Evolutionary conservation across 2,797 vertebrate genomes (phyloP).

Genomic region (Macropus fuliginosus): DNA sequence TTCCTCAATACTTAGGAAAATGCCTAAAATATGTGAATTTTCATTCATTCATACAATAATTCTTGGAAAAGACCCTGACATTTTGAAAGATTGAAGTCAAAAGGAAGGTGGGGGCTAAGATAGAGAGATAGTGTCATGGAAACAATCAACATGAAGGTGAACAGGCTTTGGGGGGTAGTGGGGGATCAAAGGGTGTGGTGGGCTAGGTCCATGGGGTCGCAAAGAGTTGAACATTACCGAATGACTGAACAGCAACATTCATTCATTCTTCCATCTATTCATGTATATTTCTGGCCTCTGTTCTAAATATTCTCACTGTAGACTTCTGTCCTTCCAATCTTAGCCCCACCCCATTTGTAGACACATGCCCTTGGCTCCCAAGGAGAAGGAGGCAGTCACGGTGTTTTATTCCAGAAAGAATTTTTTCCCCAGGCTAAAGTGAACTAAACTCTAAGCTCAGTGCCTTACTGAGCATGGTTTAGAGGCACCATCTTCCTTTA

Average conservation of each 20-base stretch:
- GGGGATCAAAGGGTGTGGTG: neutral
- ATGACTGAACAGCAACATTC: no score
- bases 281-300: neutral
- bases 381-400: neutral
- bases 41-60: neutral
- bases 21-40: neutral
- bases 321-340: neutral
- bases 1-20: neutral
- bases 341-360: neutral
- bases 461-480: neutral
- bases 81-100: neutral
- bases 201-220: neutral
- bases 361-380: neutral
- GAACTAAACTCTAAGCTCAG: neutral
- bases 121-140: neutral
- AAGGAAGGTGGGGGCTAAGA: neutral
- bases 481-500: slow-evolving; percentile 35
- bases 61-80: neutral
- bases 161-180: neutral
- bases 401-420: neutral
- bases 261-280: no score
- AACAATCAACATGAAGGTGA: neutral
- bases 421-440: neutral
- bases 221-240: neutral
- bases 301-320: neutral